Evolutionary conservation across 2,888 invertebrate genomes (phyloP).

Genomic region (Coelogynopora nodosa): DNA sequence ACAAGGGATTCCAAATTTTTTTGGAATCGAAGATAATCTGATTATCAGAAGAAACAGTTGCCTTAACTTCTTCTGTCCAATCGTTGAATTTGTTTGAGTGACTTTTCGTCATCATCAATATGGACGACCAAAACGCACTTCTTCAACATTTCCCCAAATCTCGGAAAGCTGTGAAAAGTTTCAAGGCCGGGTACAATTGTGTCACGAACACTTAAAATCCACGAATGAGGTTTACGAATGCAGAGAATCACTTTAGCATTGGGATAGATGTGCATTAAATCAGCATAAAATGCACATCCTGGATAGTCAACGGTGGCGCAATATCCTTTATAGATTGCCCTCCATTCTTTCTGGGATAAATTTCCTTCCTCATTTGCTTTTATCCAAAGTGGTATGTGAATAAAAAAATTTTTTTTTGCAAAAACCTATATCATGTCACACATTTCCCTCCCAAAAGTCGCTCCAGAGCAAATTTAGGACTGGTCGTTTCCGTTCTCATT

Average conservation of each 20-base stretch:
- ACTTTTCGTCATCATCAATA: neutral
- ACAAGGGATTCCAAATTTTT: slow-evolving; percentile 31
- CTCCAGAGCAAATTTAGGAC: neutral
- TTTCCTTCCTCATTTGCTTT: neutral
- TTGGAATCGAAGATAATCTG: neutral
- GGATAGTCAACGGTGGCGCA: slow-evolving; percentile 25
- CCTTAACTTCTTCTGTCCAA: neutral
- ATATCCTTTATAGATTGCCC: neutral
- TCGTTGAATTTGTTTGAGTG: neutral
- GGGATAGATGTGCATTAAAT: neutral
- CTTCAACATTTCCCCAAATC: neutral
- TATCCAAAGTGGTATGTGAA: neutral
- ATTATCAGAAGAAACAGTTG: neutral
- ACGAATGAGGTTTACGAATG: neutral
- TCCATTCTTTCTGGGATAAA: neutral
- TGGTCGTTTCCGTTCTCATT: neutral
- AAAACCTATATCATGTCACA: no score
- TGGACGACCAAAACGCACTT: neutral
- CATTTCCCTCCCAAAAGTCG: neutral
- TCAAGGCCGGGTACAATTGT: neutral
- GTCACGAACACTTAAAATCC: neutral
- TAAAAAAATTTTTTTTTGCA: no score
- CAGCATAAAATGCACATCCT: neutral
- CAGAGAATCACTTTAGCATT: slow-evolving; percentile 16
- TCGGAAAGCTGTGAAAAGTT: neutral